Conservation (phyloP, 2,888 invertebrate species). For the Colletes collaris region DNA sequence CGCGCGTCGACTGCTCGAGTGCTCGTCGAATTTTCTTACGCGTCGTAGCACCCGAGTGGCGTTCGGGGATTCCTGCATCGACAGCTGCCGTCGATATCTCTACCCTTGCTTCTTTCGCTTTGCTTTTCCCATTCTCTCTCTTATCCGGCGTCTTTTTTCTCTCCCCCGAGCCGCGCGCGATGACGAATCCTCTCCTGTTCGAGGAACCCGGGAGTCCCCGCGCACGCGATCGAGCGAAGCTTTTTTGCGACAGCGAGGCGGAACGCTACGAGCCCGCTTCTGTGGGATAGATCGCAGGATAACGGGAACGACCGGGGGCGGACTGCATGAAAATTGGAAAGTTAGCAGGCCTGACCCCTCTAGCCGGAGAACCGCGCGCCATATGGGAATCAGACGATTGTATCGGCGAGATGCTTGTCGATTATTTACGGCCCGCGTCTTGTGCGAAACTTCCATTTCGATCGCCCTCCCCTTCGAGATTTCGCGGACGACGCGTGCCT, state of each 20-base stretch:
- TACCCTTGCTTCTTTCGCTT: constrained; percentile 20
- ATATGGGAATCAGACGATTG: constrained; percentile 60
- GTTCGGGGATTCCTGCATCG: constrained; percentile 11
- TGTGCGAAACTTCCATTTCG: constrained; percentile 7
- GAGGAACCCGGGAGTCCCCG: constrained; percentile 2
- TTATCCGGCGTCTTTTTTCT: constrained; percentile 37
- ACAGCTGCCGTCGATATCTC: constrained; percentile 49
- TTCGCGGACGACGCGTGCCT: constrained; percentile 22
- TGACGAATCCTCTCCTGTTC: constrained; percentile 50
- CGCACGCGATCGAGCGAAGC: constrained; percentile 1
- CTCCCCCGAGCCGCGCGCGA: constrained; percentile 9
- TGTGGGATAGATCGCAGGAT: constrained; percentile 47
- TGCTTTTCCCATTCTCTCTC: constrained; percentile 23
- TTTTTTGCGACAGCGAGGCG: constrained; percentile 24
- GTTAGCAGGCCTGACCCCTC: constrained; percentile 46
- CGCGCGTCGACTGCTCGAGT: no score
- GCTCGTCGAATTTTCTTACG: neutral
- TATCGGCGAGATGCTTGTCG: constrained; percentile 53
- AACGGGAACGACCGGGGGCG: constrained; percentile 26
- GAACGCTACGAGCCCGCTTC: constrained; percentile 15
- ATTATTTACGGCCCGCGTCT: constrained; percentile 52
- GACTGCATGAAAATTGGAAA: constrained; percentile 60
- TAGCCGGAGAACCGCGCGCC: constrained; percentile 26
- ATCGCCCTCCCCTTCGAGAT: neutral
- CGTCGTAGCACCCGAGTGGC: neutral